These are phyloP conservation scores for Cancer borealis DNA, from an alignment of 2,888 invertebrate genomes.

Conservation along the genomic window DNA sequence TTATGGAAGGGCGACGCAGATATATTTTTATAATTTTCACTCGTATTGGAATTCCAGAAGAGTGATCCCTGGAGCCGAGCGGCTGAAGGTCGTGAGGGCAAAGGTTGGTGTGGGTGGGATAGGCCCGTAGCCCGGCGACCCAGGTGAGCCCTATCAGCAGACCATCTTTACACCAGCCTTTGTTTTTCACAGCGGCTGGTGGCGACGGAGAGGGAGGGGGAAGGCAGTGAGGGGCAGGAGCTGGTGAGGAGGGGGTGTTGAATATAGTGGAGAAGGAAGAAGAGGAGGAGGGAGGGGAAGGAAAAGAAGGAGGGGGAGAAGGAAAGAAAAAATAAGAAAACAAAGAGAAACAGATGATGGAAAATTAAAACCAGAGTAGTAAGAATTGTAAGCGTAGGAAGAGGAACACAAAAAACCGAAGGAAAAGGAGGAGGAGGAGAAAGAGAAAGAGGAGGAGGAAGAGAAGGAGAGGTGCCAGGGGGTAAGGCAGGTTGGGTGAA, in stretches of 20 bases:
- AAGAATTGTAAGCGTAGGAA: neutral
- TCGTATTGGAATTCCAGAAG: slow-evolving; percentile 54
- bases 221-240: slow-evolving; percentile 23
- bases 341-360: neutral
- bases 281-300: neutral
- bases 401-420: neutral
- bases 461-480: neutral
- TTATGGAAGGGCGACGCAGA: slow-evolving; percentile 41
- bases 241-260: slow-evolving; percentile 32
- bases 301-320: neutral
- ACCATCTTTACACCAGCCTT: slow-evolving; percentile 72
- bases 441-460: neutral
- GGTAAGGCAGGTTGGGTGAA: neutral
- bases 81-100: slow-evolving; percentile 59
- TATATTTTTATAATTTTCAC: slow-evolving; percentile 62
- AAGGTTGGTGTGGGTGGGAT: slow-evolving; percentile 57
- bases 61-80: slow-evolving; percentile 61
- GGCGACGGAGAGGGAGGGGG: slow-evolving; percentile 51
- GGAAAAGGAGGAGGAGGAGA: neutral
- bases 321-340: too few relatives aligned
- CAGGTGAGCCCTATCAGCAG: slow-evolving; percentile 69
- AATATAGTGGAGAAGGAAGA: neutral
- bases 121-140: slow-evolving; percentile 63
- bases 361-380: neutral
- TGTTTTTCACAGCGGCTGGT: slow-evolving; percentile 73